These are phyloP conservation scores for Strix aluco DNA, from an alignment of 2,113 vertebrate species.

Conservation along the genomic window DNA sequence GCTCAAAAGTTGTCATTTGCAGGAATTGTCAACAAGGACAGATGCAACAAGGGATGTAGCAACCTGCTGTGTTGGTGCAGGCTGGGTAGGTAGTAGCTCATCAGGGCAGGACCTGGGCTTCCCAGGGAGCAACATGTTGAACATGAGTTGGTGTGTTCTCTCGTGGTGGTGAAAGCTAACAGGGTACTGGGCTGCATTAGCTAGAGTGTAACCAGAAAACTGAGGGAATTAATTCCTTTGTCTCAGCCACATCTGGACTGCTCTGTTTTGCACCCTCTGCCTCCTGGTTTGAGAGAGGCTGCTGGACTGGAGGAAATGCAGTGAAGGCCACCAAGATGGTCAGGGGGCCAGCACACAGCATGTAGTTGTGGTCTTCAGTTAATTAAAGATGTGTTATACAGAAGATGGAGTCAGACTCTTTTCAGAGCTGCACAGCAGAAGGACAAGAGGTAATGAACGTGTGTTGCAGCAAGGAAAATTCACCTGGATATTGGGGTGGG, in stretches of 20 bases:
- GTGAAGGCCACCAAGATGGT: not conserved
- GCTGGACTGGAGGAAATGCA: not conserved
- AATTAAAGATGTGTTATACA: not conserved
- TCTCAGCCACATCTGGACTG: not conserved
- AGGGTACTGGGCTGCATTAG: not conserved
- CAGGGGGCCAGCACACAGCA: not conserved
- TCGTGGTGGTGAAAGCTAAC: not conserved
- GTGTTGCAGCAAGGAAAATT: not conserved
- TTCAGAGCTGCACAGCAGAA: not conserved
- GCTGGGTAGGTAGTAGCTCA: not conserved
- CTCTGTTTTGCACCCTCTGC: not conserved
- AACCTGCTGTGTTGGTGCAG: not conserved
- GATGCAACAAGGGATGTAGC: not conserved
- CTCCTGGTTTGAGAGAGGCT: not conserved
- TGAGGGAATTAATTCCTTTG: not conserved
- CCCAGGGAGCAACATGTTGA: not conserved
- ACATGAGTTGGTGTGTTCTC: rapidly evolving
- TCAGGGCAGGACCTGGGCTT: not conserved
- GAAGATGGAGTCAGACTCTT: not conserved
- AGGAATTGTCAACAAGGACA: not conserved
- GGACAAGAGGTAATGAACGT: not conserved
- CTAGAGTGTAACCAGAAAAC: not conserved
- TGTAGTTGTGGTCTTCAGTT: not conserved
- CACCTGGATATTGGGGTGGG: not conserved
- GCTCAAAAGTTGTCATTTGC: not conserved